These are phyloP conservation scores for Stigmatopora argus DNA, from an alignment of 2,113 vertebrate genomes.

Conservation along the genomic window DNA sequence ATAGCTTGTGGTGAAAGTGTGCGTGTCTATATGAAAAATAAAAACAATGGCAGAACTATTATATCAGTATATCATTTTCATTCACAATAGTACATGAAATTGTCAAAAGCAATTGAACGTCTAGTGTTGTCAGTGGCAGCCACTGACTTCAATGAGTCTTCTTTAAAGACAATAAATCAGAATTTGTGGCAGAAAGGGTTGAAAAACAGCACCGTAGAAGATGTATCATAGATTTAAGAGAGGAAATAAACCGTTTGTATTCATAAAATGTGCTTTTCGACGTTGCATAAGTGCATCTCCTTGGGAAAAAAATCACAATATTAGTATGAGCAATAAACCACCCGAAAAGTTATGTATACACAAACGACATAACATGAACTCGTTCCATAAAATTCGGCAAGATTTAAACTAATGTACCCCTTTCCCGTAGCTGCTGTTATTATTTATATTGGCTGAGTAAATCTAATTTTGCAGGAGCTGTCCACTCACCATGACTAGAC, in stretches of 20 bases:
- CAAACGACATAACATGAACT: fast-evolving
- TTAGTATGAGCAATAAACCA: not conserved
- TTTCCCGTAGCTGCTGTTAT: not conserved
- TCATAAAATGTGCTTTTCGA: not conserved
- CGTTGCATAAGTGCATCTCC: not conserved
- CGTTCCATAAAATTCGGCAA: constrained; percentile 1
- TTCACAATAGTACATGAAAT: no score
- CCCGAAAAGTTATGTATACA: fast-evolving
- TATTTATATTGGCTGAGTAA: not conserved
- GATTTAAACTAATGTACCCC: not conserved
- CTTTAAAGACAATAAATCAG: no score
- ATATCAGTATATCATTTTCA: no score
- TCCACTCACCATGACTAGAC: not conserved
- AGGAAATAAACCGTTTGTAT: not conserved
- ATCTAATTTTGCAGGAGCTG: not conserved
- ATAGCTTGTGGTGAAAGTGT: no score
- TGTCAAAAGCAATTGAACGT: no score
- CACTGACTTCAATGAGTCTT: no score
- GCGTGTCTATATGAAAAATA: no score
- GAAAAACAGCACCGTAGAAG: no score
- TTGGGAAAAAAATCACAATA: not conserved
- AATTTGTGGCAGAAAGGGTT: no score
- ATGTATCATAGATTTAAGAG: not conserved
- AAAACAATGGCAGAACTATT: no score
- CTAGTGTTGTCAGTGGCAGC: no score